phyloP scores from a whole-genome alignment of 1,140 invertebrate species.

The Onthophagus taurus region DNA sequence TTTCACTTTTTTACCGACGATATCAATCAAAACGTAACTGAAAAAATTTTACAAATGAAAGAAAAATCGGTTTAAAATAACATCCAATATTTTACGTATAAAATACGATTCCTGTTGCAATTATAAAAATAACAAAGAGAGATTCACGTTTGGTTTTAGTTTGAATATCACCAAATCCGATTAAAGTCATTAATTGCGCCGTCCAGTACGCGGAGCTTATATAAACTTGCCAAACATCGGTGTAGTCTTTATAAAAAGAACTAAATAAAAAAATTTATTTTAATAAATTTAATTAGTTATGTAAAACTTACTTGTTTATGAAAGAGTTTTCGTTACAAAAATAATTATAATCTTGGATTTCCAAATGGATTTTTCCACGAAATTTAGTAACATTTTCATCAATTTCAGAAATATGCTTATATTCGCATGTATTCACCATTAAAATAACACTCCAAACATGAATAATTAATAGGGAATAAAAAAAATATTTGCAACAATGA shows the following conservation, averaged over 20 bases:
- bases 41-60: no score
- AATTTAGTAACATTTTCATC: constrained; percentile 6
- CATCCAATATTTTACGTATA: constrained; percentile 36
- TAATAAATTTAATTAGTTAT: constrained; percentile 36
- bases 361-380: constrained; percentile 29
- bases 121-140: constrained; percentile 37
- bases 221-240: constrained; percentile 33
- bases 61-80: background rate
- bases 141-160: constrained; percentile 37
- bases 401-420: constrained; percentile 23
- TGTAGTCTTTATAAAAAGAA: constrained; percentile 23
- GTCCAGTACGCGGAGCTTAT: constrained; percentile 40
- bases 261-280: constrained; percentile 29
- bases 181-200: constrained; percentile 38
- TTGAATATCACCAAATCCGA: constrained; percentile 41
- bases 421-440: constrained; percentile 37
- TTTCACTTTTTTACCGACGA: constrained; percentile 39
- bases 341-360: constrained; percentile 13
- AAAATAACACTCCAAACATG: constrained; percentile 38
- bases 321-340: constrained; percentile 16
- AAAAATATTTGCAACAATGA: constrained; percentile 39
- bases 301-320: constrained; percentile 14
- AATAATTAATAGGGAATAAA: constrained; percentile 38
- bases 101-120: constrained; percentile 39
- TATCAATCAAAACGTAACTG: constrained; percentile 40